A percentile compares a stretch with the other conserved stretches of the same genome.
Evolutionary conservation across 1,140 invertebrate species (phyloP).

Genomic region (Arctopsyche grandis): DNA sequence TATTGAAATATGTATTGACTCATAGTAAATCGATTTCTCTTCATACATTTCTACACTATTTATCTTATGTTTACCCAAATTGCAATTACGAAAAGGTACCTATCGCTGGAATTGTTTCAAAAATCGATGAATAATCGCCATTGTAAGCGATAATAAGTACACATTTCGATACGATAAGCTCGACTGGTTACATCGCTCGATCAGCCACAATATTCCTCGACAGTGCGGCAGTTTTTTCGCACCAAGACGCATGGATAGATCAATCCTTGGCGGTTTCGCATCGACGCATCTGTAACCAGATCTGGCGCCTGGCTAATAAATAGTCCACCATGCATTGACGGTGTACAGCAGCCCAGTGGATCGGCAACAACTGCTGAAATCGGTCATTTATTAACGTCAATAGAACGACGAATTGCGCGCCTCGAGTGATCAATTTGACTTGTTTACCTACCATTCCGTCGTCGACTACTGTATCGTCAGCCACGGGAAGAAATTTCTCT

Average conservation of each 20-base stretch:
- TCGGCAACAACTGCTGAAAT: not conserved
- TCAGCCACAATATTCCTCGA: not conserved
- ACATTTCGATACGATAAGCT: conserved; percentile 35
- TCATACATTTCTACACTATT: too few species aligned
- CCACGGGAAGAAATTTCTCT: not conserved
- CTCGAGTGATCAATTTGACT: not conserved
- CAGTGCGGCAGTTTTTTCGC: not conserved
- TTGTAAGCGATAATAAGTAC: conserved; percentile 9
- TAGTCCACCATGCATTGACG: not conserved
- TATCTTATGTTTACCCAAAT: too few species aligned
- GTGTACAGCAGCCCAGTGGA: not conserved
- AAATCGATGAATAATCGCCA: conserved; percentile 16
- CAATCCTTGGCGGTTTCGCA: conserved; percentile 6
- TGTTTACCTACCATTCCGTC: not conserved
- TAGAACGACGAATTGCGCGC: not conserved
- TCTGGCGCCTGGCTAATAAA: not conserved
- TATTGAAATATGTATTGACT: too few species aligned
- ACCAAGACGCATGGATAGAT: not conserved
- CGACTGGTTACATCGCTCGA: not conserved
- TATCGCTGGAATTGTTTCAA: too few species aligned
- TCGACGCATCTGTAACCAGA: not conserved
- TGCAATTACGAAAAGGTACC: too few species aligned
- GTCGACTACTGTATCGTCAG: not conserved
- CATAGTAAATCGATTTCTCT: too few species aligned
- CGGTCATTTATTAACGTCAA: not conserved